phyloP scores from a whole-genome alignment of 2,888 invertebrate genomes.

The Octonoba sinensis region DNA sequence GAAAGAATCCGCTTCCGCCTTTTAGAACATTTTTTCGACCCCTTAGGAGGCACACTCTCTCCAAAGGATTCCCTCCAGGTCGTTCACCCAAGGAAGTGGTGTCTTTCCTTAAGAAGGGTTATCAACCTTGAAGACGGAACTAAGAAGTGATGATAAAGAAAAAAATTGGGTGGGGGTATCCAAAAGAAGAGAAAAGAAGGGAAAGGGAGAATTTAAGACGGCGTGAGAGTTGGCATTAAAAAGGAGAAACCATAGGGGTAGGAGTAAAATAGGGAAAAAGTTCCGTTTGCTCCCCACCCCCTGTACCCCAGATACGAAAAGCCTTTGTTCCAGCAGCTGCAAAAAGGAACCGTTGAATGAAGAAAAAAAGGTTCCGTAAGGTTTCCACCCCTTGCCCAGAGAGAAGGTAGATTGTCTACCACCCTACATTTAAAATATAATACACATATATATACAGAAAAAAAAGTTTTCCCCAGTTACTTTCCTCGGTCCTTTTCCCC shows the following conservation, averaged over 20 bases:
- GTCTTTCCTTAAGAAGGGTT: constrained; percentile 15
- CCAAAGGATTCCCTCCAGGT: constrained; percentile 17
- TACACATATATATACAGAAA: constrained; percentile 26
- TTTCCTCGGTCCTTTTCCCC: constrained; percentile 2
- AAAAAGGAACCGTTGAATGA: constrained; percentile 22
- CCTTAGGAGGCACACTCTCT: constrained; percentile 8
- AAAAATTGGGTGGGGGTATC: constrained; percentile 1
- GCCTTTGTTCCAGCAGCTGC: constrained; percentile 27
- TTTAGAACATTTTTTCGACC: constrained; percentile 7
- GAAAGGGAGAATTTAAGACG: constrained; percentile 27
- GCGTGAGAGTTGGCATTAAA: constrained; percentile 17
- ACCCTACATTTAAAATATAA: constrained; percentile 32
- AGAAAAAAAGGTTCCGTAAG: constrained; percentile 17
- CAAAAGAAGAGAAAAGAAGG: not conserved
- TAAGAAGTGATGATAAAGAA: not conserved
- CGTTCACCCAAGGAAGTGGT: constrained; percentile 25
- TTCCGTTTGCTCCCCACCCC: constrained; percentile 2
- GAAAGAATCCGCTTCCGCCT: constrained; percentile 24
- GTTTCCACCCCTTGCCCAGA: constrained; percentile 29
- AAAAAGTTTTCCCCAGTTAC: constrained; percentile 9
- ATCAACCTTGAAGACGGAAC: constrained; percentile 24
- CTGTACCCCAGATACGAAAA: constrained; percentile 24
- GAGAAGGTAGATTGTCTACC: constrained; percentile 32
- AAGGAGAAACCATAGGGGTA: constrained; percentile 29
- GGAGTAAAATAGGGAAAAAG: constrained; percentile 21